A percentile compares a stretch with the other conserved stretches of the same genome.
These are phyloP conservation scores for Lates calcarifer DNA, from an alignment of 2,113 vertebrate genomes.

Conservation along the genomic window DNA sequence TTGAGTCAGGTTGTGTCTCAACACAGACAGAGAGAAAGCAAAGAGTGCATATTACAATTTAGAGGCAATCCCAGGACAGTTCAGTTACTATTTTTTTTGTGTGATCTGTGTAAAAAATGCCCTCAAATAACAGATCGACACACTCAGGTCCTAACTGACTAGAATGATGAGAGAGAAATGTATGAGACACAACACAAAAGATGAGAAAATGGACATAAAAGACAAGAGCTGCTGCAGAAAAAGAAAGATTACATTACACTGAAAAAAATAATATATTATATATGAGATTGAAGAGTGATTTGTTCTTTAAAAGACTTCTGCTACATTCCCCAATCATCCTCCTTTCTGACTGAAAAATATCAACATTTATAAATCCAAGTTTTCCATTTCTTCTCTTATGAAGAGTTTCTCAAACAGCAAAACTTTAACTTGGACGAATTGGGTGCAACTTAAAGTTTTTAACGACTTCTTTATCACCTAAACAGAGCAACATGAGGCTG, in stretches of 20 bases:
- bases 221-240: neutral
- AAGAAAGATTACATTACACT: neutral
- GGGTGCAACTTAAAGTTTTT: conserved; percentile 29
- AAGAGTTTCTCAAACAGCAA: conserved; percentile 16
- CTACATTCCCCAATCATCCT: conserved; percentile 52
- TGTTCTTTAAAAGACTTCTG: conserved; percentile 39
- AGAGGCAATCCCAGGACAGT: conserved; percentile 8
- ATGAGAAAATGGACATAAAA: neutral
- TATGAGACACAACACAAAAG: neutral
- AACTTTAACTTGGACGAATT: conserved; percentile 27
- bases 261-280: neutral
- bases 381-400: conserved; percentile 18
- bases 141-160: conserved; percentile 33
- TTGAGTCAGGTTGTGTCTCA: conserved; percentile 29
- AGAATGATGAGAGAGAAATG: conserved; percentile 26
- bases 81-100: neutral
- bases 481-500: conserved; percentile 18
- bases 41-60: conserved; percentile 31
- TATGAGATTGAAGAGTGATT: conserved; percentile 13
- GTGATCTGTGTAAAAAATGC: conserved; percentile 2
- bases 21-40: neutral
- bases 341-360: conserved; percentile 20
- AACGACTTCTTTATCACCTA: conserved; percentile 28
- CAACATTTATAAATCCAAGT: conserved; percentile 16
- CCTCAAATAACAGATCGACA: conserved; percentile 28